Base-by-base conservation (phyloP, 2,888 invertebrate species). In the Axea sp. region DNA sequence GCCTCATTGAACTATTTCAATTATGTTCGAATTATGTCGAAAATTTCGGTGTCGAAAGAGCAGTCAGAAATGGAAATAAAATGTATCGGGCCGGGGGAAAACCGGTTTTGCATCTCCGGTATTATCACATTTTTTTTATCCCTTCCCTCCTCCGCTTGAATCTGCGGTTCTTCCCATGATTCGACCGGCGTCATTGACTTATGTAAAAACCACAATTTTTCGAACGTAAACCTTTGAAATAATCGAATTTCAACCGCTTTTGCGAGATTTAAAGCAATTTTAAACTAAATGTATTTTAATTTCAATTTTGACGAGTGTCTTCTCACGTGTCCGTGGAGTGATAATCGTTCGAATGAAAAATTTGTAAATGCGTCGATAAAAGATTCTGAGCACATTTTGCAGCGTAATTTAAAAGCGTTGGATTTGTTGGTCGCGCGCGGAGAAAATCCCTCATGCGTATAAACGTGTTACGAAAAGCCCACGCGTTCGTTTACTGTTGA, bases 71-170 rank as follows among this genome's bases (percentile, higher is more conserved):
- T 71, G 71, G 57, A 62, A 71, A 71, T 71, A 71, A 60, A 59
- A 60, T 60, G 59, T 59, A 39, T 55, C 31, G 30, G 8, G 35
- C n/a, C 28, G 33, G 39, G 26, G 57, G 37, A 60, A 67, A 73
- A 73, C 73, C 73, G 73, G 73, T 73, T 73, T 59, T 73, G 68
- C 73, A 73, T 67, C 67, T 47, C 41, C 62, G 37, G 59, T 59
- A 59, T 35, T 39, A 41, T 68, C 62, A 62, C 49, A 62, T 73
- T 65, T 72, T 59, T 67, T 72, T 57, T 62, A 45, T 60, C 15
- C 69, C 41, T 1, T 5, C 28, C 51, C 11, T 19, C 14, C 22
- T 6, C 37, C 43, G 9, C 7, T 11, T 35, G n/a, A 49, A 26
- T 33, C 39, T 26, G 45, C 53, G 43, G 9, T 22, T 55, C 30